phyloP scores from a whole-genome alignment of 2,113 vertebrate species.

The Salvator merianae region DNA sequence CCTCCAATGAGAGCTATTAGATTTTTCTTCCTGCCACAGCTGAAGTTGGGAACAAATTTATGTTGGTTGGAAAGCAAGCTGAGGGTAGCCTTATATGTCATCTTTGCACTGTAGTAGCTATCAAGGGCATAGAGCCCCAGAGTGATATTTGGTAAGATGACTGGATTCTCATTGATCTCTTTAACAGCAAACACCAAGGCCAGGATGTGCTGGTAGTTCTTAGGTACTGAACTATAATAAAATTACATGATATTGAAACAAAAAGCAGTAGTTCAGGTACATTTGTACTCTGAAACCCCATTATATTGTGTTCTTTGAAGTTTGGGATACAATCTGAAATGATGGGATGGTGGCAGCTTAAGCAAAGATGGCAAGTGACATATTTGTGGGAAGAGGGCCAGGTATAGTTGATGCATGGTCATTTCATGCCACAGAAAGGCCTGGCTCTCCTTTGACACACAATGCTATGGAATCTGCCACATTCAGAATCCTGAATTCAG shows the following conservation, averaged over 20 bases:
- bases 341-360: not conserved
- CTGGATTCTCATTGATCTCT: not conserved
- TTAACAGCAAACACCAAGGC: conserved; percentile 3
- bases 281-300: not conserved
- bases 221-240: not conserved
- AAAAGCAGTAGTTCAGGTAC: not conserved
- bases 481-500: no score
- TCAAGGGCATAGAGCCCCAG: not conserved
- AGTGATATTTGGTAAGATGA: not conserved
- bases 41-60: not conserved
- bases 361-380: no score
- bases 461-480: no score
- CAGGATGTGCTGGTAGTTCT: conserved; percentile 9
- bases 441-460: no score
- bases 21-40: not conserved
- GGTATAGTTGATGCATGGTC: no score
- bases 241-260: not conserved
- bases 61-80: not conserved
- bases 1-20: not conserved
- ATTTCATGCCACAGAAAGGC: no score
- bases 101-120: not conserved
- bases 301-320: not conserved
- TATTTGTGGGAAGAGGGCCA: no score
- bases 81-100: not conserved
- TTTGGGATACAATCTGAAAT: not conserved